A percentile compares a stretch with the other conserved stretches of the same genome.
Conservation (phyloP, 2,888 invertebrate genomes). For the Odontocerum albicorne region DNA sequence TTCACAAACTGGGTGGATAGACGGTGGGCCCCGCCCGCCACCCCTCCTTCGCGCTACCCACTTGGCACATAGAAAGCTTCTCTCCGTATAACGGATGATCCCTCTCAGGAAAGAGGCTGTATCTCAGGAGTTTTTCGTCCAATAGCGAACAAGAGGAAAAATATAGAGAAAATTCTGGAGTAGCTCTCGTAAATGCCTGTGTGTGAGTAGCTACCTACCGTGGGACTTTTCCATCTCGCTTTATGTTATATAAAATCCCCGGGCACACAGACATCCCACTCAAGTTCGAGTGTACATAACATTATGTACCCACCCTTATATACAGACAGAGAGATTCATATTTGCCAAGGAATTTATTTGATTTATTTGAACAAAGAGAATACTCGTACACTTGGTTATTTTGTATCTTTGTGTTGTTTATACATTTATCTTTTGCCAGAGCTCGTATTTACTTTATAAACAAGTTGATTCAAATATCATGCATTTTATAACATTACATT, state of each 20-base stretch:
- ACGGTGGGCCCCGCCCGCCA: slow-evolving; percentile 5
- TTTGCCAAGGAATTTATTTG: background rate
- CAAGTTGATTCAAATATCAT: too few relatives aligned
- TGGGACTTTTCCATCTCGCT: background rate
- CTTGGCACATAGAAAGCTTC: slow-evolving; percentile 10
- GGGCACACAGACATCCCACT: too few relatives aligned
- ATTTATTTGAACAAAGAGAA: background rate
- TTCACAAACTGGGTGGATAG: background rate
- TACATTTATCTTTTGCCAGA: too few relatives aligned
- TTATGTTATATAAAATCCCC: slow-evolving; percentile 15
- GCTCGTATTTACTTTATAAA: too few relatives aligned
- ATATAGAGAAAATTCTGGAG: slow-evolving; percentile 21
- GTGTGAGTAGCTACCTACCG: slow-evolving; percentile 6
- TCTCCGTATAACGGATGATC: slow-evolving; percentile 20
- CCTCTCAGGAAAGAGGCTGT: slow-evolving; percentile 29
- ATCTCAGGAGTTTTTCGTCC: slow-evolving; percentile 31
- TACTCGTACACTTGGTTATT: too few relatives aligned
- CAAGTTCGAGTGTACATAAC: background rate
- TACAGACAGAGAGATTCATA: background rate
- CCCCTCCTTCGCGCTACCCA: slow-evolving; percentile 2
- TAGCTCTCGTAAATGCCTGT: slow-evolving; percentile 8
- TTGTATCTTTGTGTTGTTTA: too few relatives aligned
- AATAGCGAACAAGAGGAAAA: slow-evolving; percentile 30
- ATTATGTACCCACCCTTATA: background rate
- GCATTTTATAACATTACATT: too few relatives aligned